Evolutionary conservation across 2,113 vertebrate species (phyloP).

Genomic region (Labeo catla): DNA sequence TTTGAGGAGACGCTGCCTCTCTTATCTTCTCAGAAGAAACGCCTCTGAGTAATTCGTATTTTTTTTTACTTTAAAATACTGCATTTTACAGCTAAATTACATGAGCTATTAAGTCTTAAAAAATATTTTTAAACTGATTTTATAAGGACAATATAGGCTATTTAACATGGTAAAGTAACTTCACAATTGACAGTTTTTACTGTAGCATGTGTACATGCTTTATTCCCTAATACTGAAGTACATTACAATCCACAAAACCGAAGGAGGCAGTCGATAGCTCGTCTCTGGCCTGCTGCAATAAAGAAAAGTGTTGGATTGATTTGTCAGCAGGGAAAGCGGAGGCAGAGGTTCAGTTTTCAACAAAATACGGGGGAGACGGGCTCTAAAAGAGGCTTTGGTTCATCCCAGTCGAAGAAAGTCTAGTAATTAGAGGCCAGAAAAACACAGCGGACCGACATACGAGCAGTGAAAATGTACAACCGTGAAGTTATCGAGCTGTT

Average conservation of each 20-base stretch:
- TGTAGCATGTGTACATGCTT: not conserved
- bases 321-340: constrained; percentile 44
- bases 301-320: constrained; percentile 42
- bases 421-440: not conserved
- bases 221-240: constrained; percentile 4
- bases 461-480: constrained; percentile 10
- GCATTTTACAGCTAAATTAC: not conserved
- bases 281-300: constrained; percentile 1
- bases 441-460: not conserved
- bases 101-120: not conserved
- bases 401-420: not conserved
- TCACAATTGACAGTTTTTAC: not conserved
- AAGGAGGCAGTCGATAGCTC: constrained; percentile 10
- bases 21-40: too few relatives aligned
- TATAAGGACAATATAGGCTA: too few relatives aligned
- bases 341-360: constrained; percentile 28
- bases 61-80: not conserved
- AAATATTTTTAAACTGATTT: too few relatives aligned
- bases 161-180: not conserved
- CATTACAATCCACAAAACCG: constrained; percentile 18
- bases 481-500: not conserved
- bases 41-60: too few relatives aligned
- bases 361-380: constrained; percentile 4
- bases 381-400: constrained; percentile 8
- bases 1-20: too few relatives aligned